Conservation (phyloP, 2,888 invertebrate genomes). For the Anthophora plumipes region DNA sequence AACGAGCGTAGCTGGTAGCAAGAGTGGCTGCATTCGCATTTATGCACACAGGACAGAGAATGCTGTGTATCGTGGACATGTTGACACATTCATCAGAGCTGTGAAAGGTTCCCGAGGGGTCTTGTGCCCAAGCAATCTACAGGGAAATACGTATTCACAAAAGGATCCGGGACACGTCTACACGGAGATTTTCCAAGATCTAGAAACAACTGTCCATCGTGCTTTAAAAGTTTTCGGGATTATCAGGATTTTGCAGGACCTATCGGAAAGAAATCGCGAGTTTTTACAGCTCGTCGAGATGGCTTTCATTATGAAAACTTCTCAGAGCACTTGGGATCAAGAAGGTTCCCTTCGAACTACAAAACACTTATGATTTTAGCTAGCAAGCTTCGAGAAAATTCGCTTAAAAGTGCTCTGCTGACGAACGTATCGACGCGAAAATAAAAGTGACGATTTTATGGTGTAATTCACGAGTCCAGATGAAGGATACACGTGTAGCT, state of each 20-base stretch:
- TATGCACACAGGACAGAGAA: conserved; percentile 11
- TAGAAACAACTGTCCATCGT: background rate
- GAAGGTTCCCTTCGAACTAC: too few relatives aligned
- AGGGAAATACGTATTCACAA: background rate
- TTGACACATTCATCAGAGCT: conserved; percentile 56
- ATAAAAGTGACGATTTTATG: too few relatives aligned
- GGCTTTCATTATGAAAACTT: background rate
- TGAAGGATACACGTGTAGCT: too few relatives aligned
- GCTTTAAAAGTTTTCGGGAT: background rate
- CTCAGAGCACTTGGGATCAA: background rate
- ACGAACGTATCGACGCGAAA: too few relatives aligned
- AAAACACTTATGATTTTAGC: too few relatives aligned
- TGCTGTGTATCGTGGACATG: conserved; percentile 40
- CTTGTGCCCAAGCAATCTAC: background rate
- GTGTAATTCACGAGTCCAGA: too few relatives aligned
- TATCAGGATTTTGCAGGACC: background rate
- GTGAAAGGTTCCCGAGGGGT: conserved; percentile 6
- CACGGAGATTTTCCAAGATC: background rate
- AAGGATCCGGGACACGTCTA: background rate
- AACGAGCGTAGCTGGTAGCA: conserved; percentile 17
- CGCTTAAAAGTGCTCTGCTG: too few relatives aligned
- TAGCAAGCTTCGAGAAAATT: too few relatives aligned
- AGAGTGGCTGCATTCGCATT: background rate
- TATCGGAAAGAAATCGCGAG: background rate
- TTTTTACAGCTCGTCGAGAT: background rate